Base-by-base conservation (phyloP, 2,113 vertebrate species). In the Phycodurus eques region DNA sequence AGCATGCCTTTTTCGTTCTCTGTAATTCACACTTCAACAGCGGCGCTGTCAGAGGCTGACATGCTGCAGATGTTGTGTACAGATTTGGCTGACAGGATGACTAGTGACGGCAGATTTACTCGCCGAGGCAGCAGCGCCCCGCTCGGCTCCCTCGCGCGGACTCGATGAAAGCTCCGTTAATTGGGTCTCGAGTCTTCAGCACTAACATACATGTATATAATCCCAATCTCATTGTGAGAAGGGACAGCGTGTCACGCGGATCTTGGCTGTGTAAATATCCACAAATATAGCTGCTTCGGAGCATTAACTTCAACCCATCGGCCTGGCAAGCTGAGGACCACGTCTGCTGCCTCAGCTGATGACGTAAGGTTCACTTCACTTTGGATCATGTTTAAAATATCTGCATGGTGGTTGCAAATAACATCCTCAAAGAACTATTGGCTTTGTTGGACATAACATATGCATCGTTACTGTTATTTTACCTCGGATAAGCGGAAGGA, bases 71-170 rank as follows among this genome's bases (percentile, higher is more conserved):
- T 92, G 89, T 85, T 90, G 77, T 43, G 60, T 74, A 78, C 59
- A 67, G 82, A 82, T 78, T 35, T 14, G 76, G 67, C 62, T 85
- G 88, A 92, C 85, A 85, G 82, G 82, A 90, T 84, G 87, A 89
- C 80, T 81, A 78, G 83, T 88, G 90, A 91, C 84, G 82, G 83
- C 82, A 74, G 88, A 80, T 90, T 92, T 90, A 85, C 79, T 81
- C 85, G 77, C 74, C 64, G 80, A 66, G 63, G 42, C 83, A 69
- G 81, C 76, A 59, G 83, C 0, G 79, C 83, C 80, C 60, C 77
- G 63, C 72, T 82, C 8, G 53, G 76, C 80, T 86, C 78, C 70
- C 74, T 86, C 71, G 33, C 62, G 54, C 77, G 75, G 71, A 85
- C 49, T 54, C 8, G 51, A 87, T 85, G 83, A 89, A 86, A 82